Evolutionary conservation across 2,888 invertebrate species (phyloP).

Genomic region (Cryptocephalus primarius): DNA sequence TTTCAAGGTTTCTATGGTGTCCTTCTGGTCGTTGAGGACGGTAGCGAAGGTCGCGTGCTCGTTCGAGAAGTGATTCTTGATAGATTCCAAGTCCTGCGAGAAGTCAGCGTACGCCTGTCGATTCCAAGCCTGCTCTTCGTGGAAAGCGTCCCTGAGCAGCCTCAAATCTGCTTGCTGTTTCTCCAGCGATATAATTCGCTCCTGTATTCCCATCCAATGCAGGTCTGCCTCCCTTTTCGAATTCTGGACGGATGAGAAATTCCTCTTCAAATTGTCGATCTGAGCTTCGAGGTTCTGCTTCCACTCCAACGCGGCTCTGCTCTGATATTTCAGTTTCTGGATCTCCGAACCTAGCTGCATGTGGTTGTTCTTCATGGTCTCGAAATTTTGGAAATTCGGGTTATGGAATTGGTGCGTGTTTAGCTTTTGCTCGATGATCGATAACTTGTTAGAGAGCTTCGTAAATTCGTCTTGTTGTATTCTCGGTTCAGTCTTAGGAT

Average conservation of each 20-base stretch:
- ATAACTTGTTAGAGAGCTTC: constrained; percentile 15
- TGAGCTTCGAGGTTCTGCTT: constrained; percentile 36
- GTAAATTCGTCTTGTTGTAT: constrained; percentile 14
- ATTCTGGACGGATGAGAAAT: constrained; percentile 12
- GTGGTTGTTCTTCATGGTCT: constrained; percentile 13
- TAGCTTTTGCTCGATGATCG: constrained; percentile 12
- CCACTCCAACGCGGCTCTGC: constrained; percentile 42
- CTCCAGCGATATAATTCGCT: constrained; percentile 19
- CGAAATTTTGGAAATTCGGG: constrained; percentile 2
- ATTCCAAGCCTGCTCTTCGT: constrained; percentile 24
- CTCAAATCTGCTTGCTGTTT: constrained; percentile 23
- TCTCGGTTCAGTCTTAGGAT: too few species aligned
- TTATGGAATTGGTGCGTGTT: neutral
- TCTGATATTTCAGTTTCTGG: constrained; percentile 26
- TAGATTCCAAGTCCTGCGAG: constrained; percentile 22
- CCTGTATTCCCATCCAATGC: constrained; percentile 17
- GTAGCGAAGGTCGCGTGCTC: constrained; percentile 33
- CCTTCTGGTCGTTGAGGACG: constrained; percentile 34
- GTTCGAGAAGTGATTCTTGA: constrained; percentile 30
- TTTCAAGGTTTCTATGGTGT: constrained; percentile 23
- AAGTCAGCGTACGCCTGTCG: constrained; percentile 19
- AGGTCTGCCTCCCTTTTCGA: constrained; percentile 18
- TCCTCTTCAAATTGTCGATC: constrained; percentile 40
- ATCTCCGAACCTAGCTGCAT: constrained; percentile 17
- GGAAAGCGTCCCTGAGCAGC: constrained; percentile 21